A percentile compares a stretch with the other conserved stretches of the same genome.
Evolutionary conservation across 2,113 vertebrate genomes (phyloP).

Genomic region (Cynocephalus volans): DNA sequence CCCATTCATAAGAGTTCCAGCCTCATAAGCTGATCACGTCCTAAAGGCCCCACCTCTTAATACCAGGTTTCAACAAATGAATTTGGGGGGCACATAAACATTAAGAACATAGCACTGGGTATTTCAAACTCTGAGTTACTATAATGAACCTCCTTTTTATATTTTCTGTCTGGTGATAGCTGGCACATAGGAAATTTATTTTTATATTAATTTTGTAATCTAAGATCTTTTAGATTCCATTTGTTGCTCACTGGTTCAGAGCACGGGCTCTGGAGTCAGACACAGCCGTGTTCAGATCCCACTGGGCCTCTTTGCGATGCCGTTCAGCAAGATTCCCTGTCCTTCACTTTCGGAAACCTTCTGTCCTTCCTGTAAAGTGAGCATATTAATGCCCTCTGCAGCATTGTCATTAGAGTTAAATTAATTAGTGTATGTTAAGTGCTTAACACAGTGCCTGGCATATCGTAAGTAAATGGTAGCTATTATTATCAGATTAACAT

Average conservation of each 20-base stretch:
- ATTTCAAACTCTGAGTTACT: not conserved
- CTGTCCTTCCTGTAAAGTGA: not conserved
- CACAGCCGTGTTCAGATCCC: not conserved
- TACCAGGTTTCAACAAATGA: not conserved
- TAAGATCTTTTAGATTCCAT: not conserved
- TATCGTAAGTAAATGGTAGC: not conserved
- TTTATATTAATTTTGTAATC: not conserved
- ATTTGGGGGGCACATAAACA: too few relatives aligned
- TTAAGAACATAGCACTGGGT: not conserved
- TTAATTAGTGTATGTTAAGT: not conserved
- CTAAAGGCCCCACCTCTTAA: not conserved
- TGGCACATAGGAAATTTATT: not conserved
- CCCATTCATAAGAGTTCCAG: not conserved
- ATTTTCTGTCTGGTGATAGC: not conserved
- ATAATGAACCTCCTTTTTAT: not conserved
- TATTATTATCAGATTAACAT: not conserved
- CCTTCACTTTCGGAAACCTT: not conserved
- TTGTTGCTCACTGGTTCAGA: not conserved
- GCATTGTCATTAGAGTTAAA: not conserved
- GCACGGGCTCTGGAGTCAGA: not conserved
- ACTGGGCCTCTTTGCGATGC: not conserved
- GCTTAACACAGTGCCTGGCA: not conserved
- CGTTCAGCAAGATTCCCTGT: not conserved
- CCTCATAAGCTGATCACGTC: not conserved
- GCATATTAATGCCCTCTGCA: not conserved